Evolutionary conservation across 2,888 invertebrate species (phyloP).

Genomic region (Orthosia gothica): DNA sequence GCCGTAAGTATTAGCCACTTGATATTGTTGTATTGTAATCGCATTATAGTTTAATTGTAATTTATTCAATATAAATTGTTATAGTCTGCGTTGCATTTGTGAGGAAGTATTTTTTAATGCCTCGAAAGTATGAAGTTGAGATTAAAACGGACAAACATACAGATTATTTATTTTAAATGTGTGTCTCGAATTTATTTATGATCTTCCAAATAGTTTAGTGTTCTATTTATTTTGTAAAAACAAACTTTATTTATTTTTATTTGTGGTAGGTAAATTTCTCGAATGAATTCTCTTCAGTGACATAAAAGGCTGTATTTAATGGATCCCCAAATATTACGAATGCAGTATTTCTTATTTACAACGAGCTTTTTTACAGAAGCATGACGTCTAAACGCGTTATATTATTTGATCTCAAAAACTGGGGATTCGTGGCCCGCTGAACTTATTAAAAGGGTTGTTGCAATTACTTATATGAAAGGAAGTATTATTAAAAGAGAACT

Average conservation of each 20-base stretch:
- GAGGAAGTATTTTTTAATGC: not conserved
- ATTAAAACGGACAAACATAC: not conserved
- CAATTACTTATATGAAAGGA: not conserved
- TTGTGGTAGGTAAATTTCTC: not conserved
- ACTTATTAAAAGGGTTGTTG: not conserved
- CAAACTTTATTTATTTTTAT: not conserved
- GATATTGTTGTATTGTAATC: conserved; percentile 85
- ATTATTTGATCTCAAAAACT: conserved; percentile 25
- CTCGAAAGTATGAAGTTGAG: conserved; percentile 6
- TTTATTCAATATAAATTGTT: conserved; percentile 80
- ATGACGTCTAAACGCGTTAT: not conserved
- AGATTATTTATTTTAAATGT: conserved; percentile 4
- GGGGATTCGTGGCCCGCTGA: not conserved
- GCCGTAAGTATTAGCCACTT: conserved; percentile 61
- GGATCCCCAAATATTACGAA: not conserved
- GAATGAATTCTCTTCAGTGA: conserved; percentile 13
- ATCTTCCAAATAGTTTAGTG: conserved; percentile 10
- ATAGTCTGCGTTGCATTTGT: conserved; percentile 84
- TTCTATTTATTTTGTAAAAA: not conserved
- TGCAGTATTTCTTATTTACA: not conserved
- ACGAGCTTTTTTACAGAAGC: not conserved
- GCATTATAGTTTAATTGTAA: conserved; percentile 87
- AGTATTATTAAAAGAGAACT: not conserved
- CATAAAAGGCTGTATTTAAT: not conserved
- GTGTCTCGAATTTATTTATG: conserved; percentile 16